Evolutionary conservation across 2,888 invertebrate species (phyloP), one percentile per base, ranked within the genome.

Genomic region (Onthophagus sagittarius): DNA sequence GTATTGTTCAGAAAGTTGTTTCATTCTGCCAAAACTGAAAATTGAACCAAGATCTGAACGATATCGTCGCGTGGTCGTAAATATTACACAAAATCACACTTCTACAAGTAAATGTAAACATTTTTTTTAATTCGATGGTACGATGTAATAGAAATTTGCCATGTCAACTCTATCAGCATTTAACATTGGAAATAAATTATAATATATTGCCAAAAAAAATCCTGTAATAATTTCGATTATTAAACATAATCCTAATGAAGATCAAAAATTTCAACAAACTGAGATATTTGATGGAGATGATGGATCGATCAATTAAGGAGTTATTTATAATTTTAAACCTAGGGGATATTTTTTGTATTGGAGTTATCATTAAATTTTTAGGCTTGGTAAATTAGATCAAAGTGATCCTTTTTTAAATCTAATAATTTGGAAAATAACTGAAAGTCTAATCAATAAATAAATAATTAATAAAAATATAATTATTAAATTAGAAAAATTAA

Each of bases 121-220:
- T 23, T 23, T 23, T 23, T 23, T 23, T 23, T 2, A 23, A 23
- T 23, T 23, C 23, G 23, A 23, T 23, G 23, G 3, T 3, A 23
- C n/a, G n/a, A n/a, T 23, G 23, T 23, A 23, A 23, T 3, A 23
- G 23, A 23, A 23, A 23, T 23, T 23, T 23, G 23, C 23, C n/a
- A n/a, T n/a, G n/a, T n/a, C n/a, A n/a, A n/a, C n/a, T n/a, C n/a
- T n/a, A n/a, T n/a, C n/a, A n/a, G n/a, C n/a, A n/a, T n/a, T n/a
- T n/a, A n/a, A n/a, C n/a, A n/a, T n/a, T n/a, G n/a, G n/a, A n/a
- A n/a, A n/a, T n/a, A n/a, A n/a, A n/a, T n/a, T 88, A 80, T 92
- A 92, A 81, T 92, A 91, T 88, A 92, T 90, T 0, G 92, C 88
- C 86, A 92, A 82, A 83, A 93, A 90, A 82, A 93, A 78, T 64